Conservation (phyloP, 2,888 invertebrate genomes). For the Sphinx pinastri region DNA sequence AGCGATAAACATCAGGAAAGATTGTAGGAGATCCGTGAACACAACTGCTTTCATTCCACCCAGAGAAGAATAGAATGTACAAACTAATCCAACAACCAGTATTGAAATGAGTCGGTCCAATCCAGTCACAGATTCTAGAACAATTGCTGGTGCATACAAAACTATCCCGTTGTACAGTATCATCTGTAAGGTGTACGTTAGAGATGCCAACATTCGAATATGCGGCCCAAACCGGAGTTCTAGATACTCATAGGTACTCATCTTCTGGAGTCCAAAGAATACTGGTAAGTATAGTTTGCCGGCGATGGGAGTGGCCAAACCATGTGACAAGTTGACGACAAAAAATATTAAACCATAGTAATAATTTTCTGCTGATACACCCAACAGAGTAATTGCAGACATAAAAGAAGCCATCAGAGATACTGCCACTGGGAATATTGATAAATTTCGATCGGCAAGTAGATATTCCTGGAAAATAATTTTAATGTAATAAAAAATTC, state of each 20-base stretch:
- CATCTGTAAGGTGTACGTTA: conserved; percentile 95
- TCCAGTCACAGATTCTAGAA: conserved; percentile 93
- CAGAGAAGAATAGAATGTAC: conserved; percentile 93
- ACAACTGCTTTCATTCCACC: conserved; percentile 97
- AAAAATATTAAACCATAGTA: conserved; percentile 92
- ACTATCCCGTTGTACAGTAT: conserved; percentile 96
- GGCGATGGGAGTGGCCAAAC: conserved; percentile 90
- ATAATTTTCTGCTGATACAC: conserved; percentile 94
- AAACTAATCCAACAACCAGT: conserved; percentile 89
- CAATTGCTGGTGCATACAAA: conserved; percentile 96
- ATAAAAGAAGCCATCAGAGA: conserved; percentile 96
- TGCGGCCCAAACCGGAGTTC: conserved; percentile 92
- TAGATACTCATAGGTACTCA: conserved; percentile 96
- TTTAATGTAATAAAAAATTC: neutral
- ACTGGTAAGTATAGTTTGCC: conserved; percentile 92
- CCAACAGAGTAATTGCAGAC: conserved; percentile 95
- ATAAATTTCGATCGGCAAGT: conserved; percentile 91
- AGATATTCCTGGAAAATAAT: conserved; percentile 88
- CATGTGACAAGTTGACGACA: conserved; percentile 90
- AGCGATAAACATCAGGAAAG: conserved; percentile 92
- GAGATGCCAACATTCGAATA: conserved; percentile 90
- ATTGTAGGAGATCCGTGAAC: conserved; percentile 94
- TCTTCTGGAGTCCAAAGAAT: conserved; percentile 91
- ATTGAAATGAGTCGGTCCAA: conserved; percentile 89
- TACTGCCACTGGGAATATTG: conserved; percentile 91